Base-by-base conservation (phyloP, 2,888 invertebrate species). In the Timema podura region DNA sequence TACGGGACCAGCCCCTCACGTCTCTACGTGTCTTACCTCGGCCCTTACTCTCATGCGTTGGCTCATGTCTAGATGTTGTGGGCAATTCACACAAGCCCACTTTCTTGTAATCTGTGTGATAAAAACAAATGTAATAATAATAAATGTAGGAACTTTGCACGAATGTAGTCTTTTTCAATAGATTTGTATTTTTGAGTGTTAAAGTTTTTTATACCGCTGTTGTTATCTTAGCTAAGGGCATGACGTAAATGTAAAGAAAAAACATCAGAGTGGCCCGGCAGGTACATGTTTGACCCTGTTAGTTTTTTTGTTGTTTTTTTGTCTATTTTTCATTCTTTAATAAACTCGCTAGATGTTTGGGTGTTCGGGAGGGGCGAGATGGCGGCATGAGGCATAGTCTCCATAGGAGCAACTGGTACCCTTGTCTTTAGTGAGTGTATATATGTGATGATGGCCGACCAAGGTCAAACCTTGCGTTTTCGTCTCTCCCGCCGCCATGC, bases 181-280 rank as follows among this genome's bases (percentile, higher is more conserved):
- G 75, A 75, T 75, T 75, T 73, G 75, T 75, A 75, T 75, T 75
- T 75, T 75, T 75, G 75, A 75, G 75, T 75, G 75, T 75, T 75
- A 73, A 74, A 73, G 71, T 73, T 75, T 75, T 75, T 75, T 74
- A 74, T 74, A 74, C 74, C 64, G 69, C 72, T 73, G 74, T 74
- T 74, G 73, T 74, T 74, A 74, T 72, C 73, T 73, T 72, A 74
- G 74, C 73, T 74, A 71, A 71, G 72, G 73, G 71, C 69, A 59
- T 69, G 71, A 69, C 67, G 69, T 68, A 70, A 71, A 67, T 54
- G 68, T 65, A 61, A 67, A 66, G 64, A 64, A 70, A 57, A 69
- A 67, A 72, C 70, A 70, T 67, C 70, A 64, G 70, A 72, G 70
- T 73, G 72, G 65, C 71, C 73, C 71, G 68, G 61, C 72, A 71